Conservation (phyloP, 2,888 invertebrate genomes). For the Himalopsyche japonica region DNA sequence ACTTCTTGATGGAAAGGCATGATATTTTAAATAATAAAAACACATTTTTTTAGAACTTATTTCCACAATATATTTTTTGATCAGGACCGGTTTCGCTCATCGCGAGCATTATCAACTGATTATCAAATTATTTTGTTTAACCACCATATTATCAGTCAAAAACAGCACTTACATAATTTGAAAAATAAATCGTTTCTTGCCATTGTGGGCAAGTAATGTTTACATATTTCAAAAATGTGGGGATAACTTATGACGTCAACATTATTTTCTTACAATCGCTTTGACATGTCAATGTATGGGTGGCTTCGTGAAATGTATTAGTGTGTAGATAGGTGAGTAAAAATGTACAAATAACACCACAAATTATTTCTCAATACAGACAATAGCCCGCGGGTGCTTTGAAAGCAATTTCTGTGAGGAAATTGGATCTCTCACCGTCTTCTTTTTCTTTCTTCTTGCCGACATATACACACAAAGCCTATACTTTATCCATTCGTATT, state of each 20-base stretch:
- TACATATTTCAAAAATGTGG: too few relatives aligned
- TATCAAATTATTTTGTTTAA: too few relatives aligned
- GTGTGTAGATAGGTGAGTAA: background rate
- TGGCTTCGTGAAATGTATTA: background rate
- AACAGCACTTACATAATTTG: too few relatives aligned
- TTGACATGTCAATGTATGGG: background rate
- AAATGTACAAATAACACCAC: background rate
- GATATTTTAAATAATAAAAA: too few relatives aligned
- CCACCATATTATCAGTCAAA: too few relatives aligned
- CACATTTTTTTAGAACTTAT: too few relatives aligned
- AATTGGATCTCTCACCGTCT: conserved; percentile 13
- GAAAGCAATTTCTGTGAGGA: conserved; percentile 24
- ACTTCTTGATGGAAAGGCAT: too few relatives aligned
- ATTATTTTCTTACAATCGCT: background rate
- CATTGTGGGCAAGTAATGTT: too few relatives aligned
- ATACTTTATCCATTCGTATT: background rate
- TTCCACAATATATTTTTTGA: too few relatives aligned
- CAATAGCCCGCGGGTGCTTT: conserved; percentile 20
- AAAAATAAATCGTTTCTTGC: too few relatives aligned
- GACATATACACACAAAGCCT: background rate
- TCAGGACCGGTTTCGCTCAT: too few relatives aligned
- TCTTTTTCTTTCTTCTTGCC: background rate
- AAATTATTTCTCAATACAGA: conserved; percentile 7
- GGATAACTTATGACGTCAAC: background rate
- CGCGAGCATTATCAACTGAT: too few relatives aligned